Conservation (phyloP, 2,113 vertebrate species). For the Hemiprocne comata region DNA sequence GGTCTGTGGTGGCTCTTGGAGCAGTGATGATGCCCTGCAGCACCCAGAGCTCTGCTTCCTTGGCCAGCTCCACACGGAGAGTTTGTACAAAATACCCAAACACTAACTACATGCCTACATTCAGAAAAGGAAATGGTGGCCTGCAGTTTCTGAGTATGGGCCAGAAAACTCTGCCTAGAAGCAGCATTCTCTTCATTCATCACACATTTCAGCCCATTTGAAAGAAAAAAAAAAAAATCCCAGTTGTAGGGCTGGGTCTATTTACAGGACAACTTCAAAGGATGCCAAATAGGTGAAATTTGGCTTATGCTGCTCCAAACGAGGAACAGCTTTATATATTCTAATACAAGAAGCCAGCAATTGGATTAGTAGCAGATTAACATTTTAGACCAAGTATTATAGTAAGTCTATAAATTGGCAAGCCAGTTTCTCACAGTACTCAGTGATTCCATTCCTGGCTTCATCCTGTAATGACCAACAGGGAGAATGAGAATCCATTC, state of each 20-base stretch:
- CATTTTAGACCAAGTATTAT: neutral
- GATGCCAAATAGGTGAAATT: neutral
- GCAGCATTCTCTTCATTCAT: neutral
- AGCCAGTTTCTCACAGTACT: neutral
- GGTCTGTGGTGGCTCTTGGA: neutral
- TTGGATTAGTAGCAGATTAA: neutral
- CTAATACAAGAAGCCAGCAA: neutral
- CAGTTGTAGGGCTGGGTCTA: neutral
- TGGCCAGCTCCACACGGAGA: neutral
- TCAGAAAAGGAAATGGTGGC: neutral
- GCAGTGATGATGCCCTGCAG: rapidly evolving
- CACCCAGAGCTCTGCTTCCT: neutral
- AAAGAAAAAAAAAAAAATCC: neutral
- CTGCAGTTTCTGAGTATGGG: neutral
- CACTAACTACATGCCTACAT: neutral
- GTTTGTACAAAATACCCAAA: neutral
- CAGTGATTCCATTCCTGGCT: neutral
- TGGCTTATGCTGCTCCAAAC: neutral
- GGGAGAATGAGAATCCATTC: neutral
- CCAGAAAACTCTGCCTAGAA: neutral
- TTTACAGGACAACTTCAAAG: neutral
- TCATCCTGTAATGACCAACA: neutral
- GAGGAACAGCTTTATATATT: neutral
- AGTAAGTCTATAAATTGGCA: neutral
- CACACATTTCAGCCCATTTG: neutral